Evolutionary conservation across 1,140 invertebrate species (phyloP).

Genomic region (Tetramorium alpestre): DNA sequence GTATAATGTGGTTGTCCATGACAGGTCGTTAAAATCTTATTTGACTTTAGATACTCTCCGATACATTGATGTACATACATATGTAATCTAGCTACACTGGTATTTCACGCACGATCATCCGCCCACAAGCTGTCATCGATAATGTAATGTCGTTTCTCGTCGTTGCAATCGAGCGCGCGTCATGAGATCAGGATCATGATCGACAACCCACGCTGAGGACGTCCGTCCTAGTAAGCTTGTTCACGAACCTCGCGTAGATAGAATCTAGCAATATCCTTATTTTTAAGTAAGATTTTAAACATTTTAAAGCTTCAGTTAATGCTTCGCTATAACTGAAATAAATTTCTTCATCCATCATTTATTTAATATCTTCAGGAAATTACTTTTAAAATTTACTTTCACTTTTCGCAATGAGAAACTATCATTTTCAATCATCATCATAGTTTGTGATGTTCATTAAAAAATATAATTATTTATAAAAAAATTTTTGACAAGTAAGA

Average conservation of each 20-base stretch:
- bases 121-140: constrained; percentile 58
- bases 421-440: background rate
- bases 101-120: constrained; percentile 51
- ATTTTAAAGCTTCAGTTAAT: background rate
- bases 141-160: constrained; percentile 53
- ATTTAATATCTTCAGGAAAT: background rate
- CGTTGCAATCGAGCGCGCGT: constrained; percentile 38
- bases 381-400: background rate
- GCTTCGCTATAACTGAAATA: background rate
- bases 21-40: constrained; percentile 59
- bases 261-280: background rate
- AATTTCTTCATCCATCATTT: background rate
- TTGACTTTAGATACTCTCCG: constrained; percentile 45
- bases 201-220: constrained; percentile 42
- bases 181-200: constrained; percentile 53
- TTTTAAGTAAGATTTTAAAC: background rate
- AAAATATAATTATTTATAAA: background rate
- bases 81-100: constrained; percentile 55
- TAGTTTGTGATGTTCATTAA: background rate
- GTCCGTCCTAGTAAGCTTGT: background rate
- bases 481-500: too few relatives aligned
- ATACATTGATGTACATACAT: background rate
- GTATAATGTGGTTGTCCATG: constrained; percentile 18
- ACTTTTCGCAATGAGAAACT: background rate
- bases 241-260: background rate